Conservation (phyloP, 2,888 invertebrate genomes). For the Tetrapedia diversipes region DNA sequence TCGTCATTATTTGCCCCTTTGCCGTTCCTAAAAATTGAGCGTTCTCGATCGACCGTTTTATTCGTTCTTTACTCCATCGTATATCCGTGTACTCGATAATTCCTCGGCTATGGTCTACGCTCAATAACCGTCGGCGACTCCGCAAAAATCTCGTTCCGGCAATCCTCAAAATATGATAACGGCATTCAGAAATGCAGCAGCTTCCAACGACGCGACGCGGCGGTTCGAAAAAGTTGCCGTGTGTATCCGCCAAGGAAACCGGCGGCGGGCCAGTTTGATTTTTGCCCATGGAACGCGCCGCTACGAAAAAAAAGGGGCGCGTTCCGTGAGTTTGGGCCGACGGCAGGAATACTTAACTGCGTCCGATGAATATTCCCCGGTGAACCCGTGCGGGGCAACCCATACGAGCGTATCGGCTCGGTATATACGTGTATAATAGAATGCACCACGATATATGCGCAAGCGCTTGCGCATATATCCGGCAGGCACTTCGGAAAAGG, state of each 20-base stretch:
- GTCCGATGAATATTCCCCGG: slow-evolving; percentile 66
- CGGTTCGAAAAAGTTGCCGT: too few relatives aligned
- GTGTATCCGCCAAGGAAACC: too few relatives aligned
- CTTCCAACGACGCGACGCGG: not conserved
- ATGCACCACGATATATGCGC: slow-evolving; percentile 23
- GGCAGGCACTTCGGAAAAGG: slow-evolving; percentile 69
- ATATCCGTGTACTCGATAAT: too few relatives aligned
- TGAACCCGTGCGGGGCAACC: slow-evolving; percentile 19
- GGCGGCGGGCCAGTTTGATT: slow-evolving; percentile 43
- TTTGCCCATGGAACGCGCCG: slow-evolving; percentile 38
- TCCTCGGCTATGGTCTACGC: too few relatives aligned
- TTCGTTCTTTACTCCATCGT: too few relatives aligned
- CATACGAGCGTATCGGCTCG: too few relatives aligned
- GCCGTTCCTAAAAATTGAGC: not conserved
- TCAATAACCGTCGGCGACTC: too few relatives aligned
- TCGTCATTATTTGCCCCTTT: not conserved
- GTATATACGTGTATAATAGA: too few relatives aligned
- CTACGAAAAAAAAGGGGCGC: slow-evolving; percentile 34
- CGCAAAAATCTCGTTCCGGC: not conserved
- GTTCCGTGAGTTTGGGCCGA: not conserved
- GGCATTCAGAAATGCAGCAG: slow-evolving; percentile 23
- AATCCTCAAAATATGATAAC: slow-evolving; percentile 9
- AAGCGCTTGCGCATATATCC: slow-evolving; percentile 36
- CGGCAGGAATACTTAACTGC: slow-evolving; percentile 53
- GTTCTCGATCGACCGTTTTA: too few relatives aligned